phyloP scores from a whole-genome alignment of 2,888 invertebrate genomes.

The Phyllotreta striolata region DNA sequence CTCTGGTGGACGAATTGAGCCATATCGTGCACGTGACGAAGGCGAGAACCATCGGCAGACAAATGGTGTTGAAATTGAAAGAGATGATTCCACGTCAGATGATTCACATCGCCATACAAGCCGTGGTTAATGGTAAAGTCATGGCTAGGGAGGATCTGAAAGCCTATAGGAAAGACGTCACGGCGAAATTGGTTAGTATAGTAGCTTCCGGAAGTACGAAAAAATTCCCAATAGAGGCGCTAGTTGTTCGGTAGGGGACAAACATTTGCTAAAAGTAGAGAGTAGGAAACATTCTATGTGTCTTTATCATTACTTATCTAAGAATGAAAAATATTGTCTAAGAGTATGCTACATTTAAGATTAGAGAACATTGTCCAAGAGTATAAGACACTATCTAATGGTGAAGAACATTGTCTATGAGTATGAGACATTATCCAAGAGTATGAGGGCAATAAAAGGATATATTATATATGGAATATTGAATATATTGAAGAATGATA shows the following conservation, averaged over 20 bases:
- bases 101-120: conserved; percentile 89
- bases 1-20: conserved; percentile 82
- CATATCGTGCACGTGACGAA: conserved; percentile 80
- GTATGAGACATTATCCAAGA: too few species aligned
- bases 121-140: conserved; percentile 78
- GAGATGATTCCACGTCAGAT: conserved; percentile 90
- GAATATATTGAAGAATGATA: too few species aligned
- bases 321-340: too few species aligned
- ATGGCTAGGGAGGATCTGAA: conserved; percentile 86
- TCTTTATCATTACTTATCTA: too few species aligned
- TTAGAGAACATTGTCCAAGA: too few species aligned
- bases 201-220: too few species aligned
- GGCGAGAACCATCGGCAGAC: conserved; percentile 70
- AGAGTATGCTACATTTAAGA: too few species aligned
- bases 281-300: too few species aligned
- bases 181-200: conserved; percentile 90
- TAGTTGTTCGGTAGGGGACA: background rate
- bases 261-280: background rate
- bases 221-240: background rate
- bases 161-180: conserved; percentile 90
- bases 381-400: too few species aligned
- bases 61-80: conserved; percentile 77
- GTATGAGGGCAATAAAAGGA: too few species aligned
- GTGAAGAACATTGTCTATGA: too few species aligned
- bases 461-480: too few species aligned